phyloP scores from a whole-genome alignment of 1,140 invertebrate genomes.

The Tetraneura akinire region DNA sequence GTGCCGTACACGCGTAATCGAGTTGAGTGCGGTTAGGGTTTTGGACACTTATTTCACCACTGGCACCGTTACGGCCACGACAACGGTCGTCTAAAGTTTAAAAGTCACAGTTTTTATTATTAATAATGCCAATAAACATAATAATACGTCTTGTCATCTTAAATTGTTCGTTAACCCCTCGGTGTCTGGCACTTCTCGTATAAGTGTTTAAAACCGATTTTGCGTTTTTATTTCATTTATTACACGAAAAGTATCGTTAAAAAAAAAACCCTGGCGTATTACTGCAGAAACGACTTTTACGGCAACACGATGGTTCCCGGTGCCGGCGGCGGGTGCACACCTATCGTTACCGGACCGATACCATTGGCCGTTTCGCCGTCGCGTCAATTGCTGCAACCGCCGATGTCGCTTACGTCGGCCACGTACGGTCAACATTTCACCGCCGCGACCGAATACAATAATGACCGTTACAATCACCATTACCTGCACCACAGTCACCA shows the following conservation, averaged over 20 bases:
- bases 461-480: neutral
- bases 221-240: neutral
- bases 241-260: no score
- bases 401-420: neutral
- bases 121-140: no score
- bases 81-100: neutral
- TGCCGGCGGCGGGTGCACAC: neutral
- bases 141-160: neutral
- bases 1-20: constrained; percentile 26
- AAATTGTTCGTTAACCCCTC: neutral
- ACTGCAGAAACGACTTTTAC: neutral
- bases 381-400: neutral
- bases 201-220: neutral
- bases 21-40: constrained; percentile 51
- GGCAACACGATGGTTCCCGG: neutral
- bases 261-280: neutral
- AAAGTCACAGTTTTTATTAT: no score
- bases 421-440: neutral
- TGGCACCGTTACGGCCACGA: neutral
- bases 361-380: neutral
- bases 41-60: neutral
- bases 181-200: neutral
- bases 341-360: neutral
- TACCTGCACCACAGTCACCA: neutral
- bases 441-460: neutral